Evolutionary conservation across 2,888 invertebrate species (phyloP).

Genomic region (Dynastes tityus): DNA sequence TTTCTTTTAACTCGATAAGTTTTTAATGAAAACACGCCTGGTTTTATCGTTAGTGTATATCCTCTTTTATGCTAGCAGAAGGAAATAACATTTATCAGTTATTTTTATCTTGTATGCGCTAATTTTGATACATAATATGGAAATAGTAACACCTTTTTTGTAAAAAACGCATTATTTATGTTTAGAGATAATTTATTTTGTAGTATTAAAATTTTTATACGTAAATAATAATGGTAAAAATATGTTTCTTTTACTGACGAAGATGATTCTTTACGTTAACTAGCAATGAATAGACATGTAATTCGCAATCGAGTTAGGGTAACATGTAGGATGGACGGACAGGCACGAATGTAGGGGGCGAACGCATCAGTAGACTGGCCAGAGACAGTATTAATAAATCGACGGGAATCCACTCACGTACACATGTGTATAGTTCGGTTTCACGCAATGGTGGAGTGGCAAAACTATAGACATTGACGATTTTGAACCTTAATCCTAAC

Average conservation of each 20-base stretch:
- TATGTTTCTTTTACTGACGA: not conserved
- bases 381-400: constrained; percentile 60
- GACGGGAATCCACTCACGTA: constrained; percentile 58
- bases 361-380: constrained; percentile 53
- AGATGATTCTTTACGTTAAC: not conserved
- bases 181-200: not conserved
- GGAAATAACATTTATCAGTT: constrained; percentile 48
- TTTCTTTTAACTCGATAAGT: constrained; percentile 46
- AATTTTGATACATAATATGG: not conserved
- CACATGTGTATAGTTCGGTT: constrained; percentile 50
- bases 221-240: not conserved
- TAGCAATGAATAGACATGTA: not conserved
- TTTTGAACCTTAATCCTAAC: constrained; percentile 17
- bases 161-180: not conserved
- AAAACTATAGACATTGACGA: constrained; percentile 36
- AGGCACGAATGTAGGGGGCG: constrained; percentile 45
- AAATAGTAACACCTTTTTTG: not conserved
- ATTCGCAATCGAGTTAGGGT: constrained; percentile 41
- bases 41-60: constrained; percentile 47
- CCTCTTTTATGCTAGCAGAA: constrained; percentile 45
- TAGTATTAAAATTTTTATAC: not conserved
- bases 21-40: constrained; percentile 41
- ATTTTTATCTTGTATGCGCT: constrained; percentile 45
- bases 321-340: constrained; percentile 26
- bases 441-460: constrained; percentile 48